Evolutionary conservation across 2,888 invertebrate species (phyloP).

Genomic region (Allolobophora icterica): DNA sequence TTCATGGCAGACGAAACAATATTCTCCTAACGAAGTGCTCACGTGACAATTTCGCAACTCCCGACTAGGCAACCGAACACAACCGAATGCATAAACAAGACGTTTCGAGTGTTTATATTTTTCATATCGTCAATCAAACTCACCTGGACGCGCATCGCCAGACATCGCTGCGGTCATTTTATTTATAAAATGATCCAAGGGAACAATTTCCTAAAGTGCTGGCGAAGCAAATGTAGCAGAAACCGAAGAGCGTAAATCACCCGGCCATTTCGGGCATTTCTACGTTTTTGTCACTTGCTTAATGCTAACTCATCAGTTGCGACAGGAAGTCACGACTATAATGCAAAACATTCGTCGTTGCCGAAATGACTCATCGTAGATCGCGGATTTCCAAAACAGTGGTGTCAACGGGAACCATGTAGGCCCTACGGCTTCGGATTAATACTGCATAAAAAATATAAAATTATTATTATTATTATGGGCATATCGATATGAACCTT

Average conservation of each 20-base stretch:
- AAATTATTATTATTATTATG: too few species aligned
- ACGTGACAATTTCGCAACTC: neutral
- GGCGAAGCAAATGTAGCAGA: neutral
- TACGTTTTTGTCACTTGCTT: constrained; percentile 4
- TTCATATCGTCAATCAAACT: neutral
- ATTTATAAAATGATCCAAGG: neutral
- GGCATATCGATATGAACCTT: too few species aligned
- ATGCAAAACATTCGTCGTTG: neutral
- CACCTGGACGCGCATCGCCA: neutral
- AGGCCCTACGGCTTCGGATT: too few species aligned
- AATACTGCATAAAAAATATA: too few species aligned
- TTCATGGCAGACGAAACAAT: neutral
- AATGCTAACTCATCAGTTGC: constrained; percentile 9
- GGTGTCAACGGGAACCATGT: too few species aligned
- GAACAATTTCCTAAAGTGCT: neutral
- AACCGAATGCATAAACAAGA: neutral
- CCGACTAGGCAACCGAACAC: neutral
- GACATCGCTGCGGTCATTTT: neutral
- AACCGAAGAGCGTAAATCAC: neutral
- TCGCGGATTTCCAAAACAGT: neutral
- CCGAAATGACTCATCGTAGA: neutral
- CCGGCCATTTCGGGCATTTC: neutral
- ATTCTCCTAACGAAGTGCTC: neutral
- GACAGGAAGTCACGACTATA: neutral
- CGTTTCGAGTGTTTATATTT: neutral